Percentiles rank a stretch among this genome's conserved stretches.
These are phyloP conservation scores for Andrena bicolor DNA, from an alignment of 2,888 invertebrate species.

Conservation along the genomic window DNA sequence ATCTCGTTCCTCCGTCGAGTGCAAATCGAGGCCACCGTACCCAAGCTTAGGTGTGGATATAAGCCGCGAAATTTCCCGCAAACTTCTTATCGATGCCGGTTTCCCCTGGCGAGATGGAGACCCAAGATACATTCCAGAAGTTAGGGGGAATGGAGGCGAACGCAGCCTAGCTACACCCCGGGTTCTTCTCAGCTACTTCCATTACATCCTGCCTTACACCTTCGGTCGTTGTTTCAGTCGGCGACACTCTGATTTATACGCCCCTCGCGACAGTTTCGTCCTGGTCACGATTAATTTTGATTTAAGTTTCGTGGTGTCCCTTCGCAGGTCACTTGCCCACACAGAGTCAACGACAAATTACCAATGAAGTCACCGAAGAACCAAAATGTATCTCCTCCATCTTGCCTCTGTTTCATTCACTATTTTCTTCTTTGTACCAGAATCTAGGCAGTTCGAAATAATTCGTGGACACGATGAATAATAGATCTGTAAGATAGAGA, in stretches of 20 bases:
- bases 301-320: conserved; percentile 5
- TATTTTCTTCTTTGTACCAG: not conserved
- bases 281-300: conserved; percentile 36
- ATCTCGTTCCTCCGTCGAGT: not conserved
- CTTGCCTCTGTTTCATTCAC: not conserved
- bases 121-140: conserved; percentile 56
- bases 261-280: conserved; percentile 13
- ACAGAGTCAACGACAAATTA: conserved; percentile 19
- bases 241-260: conserved; percentile 53
- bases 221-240: conserved; percentile 12
- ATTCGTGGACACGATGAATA: too few species aligned
- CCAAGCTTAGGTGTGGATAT: conserved; percentile 23
- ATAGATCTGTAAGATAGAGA: too few species aligned
- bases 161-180: conserved; percentile 10
- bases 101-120: conserved; percentile 16
- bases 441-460: too few species aligned
- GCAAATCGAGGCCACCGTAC: not conserved
- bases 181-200: conserved; percentile 13
- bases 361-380: conserved; percentile 36
- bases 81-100: conserved; percentile 45
- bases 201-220: not conserved
- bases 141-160: conserved; percentile 17
- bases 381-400: not conserved
- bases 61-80: conserved; percentile 19
- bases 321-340: not conserved